Evolutionary conservation across 2,113 vertebrate species (phyloP).

Genomic region (Dipodomys stephensi): DNA sequence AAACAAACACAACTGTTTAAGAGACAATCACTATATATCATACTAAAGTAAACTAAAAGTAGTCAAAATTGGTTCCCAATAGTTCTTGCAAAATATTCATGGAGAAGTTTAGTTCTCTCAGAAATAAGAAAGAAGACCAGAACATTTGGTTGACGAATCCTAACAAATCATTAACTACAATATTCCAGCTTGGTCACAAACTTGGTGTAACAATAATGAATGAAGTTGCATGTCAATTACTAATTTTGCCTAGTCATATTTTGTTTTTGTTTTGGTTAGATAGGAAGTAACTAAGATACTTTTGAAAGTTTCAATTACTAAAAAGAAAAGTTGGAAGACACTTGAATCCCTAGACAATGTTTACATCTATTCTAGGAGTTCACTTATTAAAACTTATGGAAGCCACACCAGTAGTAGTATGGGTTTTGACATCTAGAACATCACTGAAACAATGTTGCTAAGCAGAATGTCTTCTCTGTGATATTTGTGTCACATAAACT

Average conservation of each 20-base stretch:
- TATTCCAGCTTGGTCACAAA: neutral
- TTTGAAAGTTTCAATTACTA: slow-evolving; percentile 10
- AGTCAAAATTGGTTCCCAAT: neutral
- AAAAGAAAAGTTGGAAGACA: slow-evolving; percentile 28
- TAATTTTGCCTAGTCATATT: neutral
- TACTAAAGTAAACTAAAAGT: too few species aligned
- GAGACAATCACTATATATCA: too few species aligned
- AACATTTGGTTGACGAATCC: neutral
- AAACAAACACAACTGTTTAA: too few species aligned
- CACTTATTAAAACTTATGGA: slow-evolving; percentile 66
- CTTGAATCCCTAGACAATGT: neutral
- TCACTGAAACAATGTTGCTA: slow-evolving; percentile 41
- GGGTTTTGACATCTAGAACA: slow-evolving; percentile 55
- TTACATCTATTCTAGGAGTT: slow-evolving; percentile 51
- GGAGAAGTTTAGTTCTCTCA: neutral
- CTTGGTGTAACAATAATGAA: neutral
- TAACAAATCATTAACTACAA: neutral
- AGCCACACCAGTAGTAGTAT: neutral
- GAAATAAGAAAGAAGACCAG: neutral
- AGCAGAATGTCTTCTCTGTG: slow-evolving; percentile 22
- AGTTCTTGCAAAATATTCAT: slow-evolving; percentile 49
- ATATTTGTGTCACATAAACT: slow-evolving; percentile 43
- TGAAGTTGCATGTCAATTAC: neutral
- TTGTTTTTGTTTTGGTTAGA: neutral
- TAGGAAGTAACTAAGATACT: neutral